Percentiles rank a stretch among this genome's conserved stretches.
These are phyloP conservation scores for Phasianus colchicus DNA, from an alignment of 2,113 vertebrate genomes.

Conservation along the genomic window DNA sequence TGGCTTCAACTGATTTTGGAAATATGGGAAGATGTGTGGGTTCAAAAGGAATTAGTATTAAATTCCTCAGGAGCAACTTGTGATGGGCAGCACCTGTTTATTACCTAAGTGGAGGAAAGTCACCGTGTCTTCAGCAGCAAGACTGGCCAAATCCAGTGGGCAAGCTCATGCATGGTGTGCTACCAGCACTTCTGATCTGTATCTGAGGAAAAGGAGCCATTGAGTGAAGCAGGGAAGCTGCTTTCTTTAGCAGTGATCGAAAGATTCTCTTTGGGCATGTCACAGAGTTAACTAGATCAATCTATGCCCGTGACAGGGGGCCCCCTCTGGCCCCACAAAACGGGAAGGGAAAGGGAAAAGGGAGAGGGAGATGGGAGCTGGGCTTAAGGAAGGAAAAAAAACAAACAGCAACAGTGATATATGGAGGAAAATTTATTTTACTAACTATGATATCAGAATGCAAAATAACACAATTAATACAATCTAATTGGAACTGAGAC, in stretches of 20 bases:
- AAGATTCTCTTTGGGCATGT: not conserved
- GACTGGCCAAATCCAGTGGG: not conserved
- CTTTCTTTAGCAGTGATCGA: not conserved
- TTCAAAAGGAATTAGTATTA: not conserved
- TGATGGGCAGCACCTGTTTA: not conserved
- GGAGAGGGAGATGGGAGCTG: too few species aligned
- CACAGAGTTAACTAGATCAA: too few species aligned
- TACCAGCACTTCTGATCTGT: not conserved
- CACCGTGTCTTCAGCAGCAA: not conserved
- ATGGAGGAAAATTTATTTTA: too few species aligned
- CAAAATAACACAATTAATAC: too few species aligned
- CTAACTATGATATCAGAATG: too few species aligned
- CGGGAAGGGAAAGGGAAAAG: too few species aligned
- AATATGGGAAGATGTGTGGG: not conserved
- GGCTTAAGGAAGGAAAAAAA: too few species aligned
- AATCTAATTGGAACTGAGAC: too few species aligned
- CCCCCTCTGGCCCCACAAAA: too few species aligned
- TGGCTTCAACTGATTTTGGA: not conserved
- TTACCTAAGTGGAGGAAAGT: not conserved
- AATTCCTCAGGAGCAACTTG: not conserved
- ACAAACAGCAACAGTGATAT: too few species aligned
- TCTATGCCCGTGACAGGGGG: too few species aligned
- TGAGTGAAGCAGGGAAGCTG: fast-evolving
- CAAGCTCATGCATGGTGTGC: not conserved
- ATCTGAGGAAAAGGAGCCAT: not conserved